Percentiles rank a stretch among this genome's conserved stretches.
Conservation (phyloP, 2,113 vertebrate genomes). For the Marmota flaviventris region DNA sequence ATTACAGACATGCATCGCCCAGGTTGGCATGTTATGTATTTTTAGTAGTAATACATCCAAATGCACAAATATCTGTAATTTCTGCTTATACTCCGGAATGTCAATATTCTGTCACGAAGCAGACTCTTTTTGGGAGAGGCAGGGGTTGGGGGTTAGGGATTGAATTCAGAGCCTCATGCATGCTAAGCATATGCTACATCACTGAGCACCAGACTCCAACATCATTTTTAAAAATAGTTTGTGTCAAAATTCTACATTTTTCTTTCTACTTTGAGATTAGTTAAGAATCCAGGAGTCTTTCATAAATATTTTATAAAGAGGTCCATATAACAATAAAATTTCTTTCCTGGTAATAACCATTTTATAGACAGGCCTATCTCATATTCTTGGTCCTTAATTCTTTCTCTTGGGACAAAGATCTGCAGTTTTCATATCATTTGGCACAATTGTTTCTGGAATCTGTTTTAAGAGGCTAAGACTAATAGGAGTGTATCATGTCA, state of each 20-base stretch:
- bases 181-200: background rate
- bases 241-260: conserved; percentile 1
- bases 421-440: background rate
- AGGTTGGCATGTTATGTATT: background rate
- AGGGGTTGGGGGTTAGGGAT: background rate
- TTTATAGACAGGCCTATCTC: background rate
- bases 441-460: background rate
- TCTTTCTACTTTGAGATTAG: conserved; percentile 36
- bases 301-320: conserved; percentile 16
- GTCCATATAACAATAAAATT: background rate
- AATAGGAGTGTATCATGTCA: background rate
- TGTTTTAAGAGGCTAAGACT: background rate
- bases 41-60: background rate
- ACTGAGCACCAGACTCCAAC: background rate
- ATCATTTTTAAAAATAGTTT: background rate
- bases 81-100: background rate
- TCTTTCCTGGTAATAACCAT: background rate
- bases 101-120: background rate
- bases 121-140: background rate
- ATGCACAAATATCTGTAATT: background rate
- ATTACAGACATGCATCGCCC: background rate
- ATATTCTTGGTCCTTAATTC: background rate
- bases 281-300: background rate
- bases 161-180: background rate
- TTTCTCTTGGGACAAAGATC: background rate